A percentile compares a stretch with the other conserved stretches of the same genome.
Evolutionary conservation across 2,888 invertebrate species (phyloP).

Genomic region (Lasioglossum lativentre): DNA sequence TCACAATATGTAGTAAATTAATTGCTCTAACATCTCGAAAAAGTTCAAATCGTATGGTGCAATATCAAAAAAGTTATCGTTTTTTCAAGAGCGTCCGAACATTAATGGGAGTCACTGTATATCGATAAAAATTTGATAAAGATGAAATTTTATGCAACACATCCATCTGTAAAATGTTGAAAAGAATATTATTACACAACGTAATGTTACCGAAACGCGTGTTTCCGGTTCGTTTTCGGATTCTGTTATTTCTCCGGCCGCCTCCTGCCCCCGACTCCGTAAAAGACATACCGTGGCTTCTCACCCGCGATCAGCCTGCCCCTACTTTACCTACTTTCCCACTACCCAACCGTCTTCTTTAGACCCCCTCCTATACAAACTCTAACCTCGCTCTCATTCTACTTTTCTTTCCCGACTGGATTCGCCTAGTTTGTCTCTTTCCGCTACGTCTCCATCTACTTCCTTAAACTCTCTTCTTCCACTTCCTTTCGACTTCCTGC

Average conservation of each 20-base stretch:
- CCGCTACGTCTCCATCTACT: neutral
- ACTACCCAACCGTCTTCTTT: neutral
- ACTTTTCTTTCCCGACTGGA: neutral
- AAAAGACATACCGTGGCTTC: neutral
- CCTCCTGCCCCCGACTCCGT: neutral
- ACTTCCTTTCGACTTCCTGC: neutral
- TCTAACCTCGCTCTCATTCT: constrained; percentile 1
- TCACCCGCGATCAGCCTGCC: neutral
- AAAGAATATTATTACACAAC: neutral
- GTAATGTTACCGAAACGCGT: no score
- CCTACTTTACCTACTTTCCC: neutral
- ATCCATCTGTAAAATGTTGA: neutral
- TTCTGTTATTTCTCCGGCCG: neutral
- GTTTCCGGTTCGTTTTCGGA: neutral
- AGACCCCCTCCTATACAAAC: neutral
- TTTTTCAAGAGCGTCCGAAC: no score
- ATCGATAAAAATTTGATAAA: no score
- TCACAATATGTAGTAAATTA: no score
- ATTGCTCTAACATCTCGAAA: no score
- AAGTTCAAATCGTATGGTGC: no score
- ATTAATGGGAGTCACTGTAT: no score
- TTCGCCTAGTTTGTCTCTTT: neutral
- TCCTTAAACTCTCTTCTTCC: neutral
- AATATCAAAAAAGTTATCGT: no score
- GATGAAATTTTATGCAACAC: neutral